phyloP scores from a whole-genome alignment of 2,113 vertebrate genomes.

The Cephalopterus ornatus region DNA sequence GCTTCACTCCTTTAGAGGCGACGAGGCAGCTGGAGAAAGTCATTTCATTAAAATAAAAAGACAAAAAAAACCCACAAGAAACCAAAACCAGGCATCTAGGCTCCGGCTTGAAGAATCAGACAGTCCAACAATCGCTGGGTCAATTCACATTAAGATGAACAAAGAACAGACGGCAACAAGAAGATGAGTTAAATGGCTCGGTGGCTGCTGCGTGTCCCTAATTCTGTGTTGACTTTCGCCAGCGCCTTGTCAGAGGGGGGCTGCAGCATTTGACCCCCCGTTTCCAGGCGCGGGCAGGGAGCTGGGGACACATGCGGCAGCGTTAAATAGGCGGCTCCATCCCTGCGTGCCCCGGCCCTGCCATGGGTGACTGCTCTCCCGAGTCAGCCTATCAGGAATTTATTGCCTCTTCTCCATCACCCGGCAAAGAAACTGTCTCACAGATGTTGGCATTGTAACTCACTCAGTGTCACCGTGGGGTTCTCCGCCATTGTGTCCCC shows the following conservation, averaged over 20 bases:
- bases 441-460: constrained; percentile 65
- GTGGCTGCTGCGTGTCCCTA: constrained; percentile 20
- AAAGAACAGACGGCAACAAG: constrained; percentile 23
- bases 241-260: background rate
- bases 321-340: background rate
- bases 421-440: constrained; percentile 46
- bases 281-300: constrained; percentile 22
- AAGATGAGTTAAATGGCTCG: constrained; percentile 25
- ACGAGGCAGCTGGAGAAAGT: constrained; percentile 1
- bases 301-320: constrained; percentile 24
- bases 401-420: constrained; percentile 54
- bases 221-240: constrained; percentile 45
- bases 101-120: constrained; percentile 10
- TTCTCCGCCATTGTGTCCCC: constrained; percentile 49
- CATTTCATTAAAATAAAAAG: background rate
- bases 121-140: constrained; percentile 36
- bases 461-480: constrained; percentile 60
- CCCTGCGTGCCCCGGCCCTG: constrained; percentile 27
- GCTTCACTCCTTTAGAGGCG: background rate
- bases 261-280: constrained; percentile 41
- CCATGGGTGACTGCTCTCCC: constrained; percentile 58
- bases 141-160: constrained; percentile 29
- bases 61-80: background rate
- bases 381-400: constrained; percentile 25
- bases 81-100: background rate